Evolutionary conservation across 2,888 invertebrate species (phyloP), one percentile per base, ranked within the genome.

Genomic region (Frankliniella intonsa): DNA sequence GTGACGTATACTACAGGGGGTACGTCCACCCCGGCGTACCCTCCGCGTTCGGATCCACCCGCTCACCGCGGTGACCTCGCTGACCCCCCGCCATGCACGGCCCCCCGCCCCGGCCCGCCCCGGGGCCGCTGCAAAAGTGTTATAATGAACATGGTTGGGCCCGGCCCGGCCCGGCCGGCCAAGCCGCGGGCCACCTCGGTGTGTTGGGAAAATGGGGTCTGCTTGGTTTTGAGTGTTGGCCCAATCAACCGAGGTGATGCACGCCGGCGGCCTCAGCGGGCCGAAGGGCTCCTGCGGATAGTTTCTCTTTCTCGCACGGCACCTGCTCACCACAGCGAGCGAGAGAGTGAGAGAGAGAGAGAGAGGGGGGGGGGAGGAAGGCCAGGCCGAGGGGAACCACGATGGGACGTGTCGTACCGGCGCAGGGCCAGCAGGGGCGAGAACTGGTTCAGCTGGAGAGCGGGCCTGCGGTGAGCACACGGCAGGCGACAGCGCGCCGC

Each of bases 191-290:
- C 38, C 38, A 38, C 38, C 38, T 38, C 62, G 3, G n/a, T 62
- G 62, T n/a, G 19, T 62, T 55, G 55, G 62, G 25, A 69, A 76
- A 76, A 76, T 76, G 69, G 25, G 69, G 69, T 76, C 69, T 76
- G 69, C 22, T 76, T 76, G 69, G 69, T 76, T 76, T 76, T 25
- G 69, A 76, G 69, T 76, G 69, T 76, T 76, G 69, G 69, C 22
- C 69, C 69, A 76, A 76, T 76, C 25, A 76, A 25, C 7, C 69
- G 69, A 76, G 69, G 69, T 25, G 69, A 76, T 76, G 69, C 69
- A 19, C 38, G 55, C 17, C 55, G 11, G 55, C 19, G 55, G 14
- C 14, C 55, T n/a, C n/a, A 0, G 55, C 55, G 11, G 14, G 55
- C 55, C 38, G 38, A 38, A 38, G 38, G 55, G 17, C 55, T 55